phyloP scores from a whole-genome alignment of 2,888 invertebrate genomes.

The Acrobasis suavella region DNA sequence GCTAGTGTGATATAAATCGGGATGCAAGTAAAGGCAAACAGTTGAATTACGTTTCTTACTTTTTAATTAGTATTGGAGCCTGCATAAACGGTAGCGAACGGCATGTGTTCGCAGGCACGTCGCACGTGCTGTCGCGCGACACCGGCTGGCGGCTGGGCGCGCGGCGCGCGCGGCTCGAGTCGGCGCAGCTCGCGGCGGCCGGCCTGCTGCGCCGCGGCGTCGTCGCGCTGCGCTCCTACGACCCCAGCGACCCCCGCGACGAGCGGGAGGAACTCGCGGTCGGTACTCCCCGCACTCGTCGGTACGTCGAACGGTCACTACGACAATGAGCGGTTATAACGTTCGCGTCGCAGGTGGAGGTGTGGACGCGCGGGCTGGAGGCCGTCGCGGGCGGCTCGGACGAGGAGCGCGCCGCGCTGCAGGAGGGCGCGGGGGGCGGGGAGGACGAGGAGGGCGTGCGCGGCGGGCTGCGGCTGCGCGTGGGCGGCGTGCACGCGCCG shows the following conservation, averaged over 20 bases:
- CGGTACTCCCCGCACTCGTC: constrained; percentile 13
- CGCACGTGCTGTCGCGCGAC: constrained; percentile 49
- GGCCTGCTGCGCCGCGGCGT: constrained; percentile 55
- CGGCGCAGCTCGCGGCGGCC: constrained; percentile 54
- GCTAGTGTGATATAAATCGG: no score
- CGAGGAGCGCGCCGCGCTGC: constrained; percentile 23
- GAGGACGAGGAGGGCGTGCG: constrained; percentile 39
- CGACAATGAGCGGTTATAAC: not conserved
- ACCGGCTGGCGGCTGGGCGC: constrained; percentile 44
- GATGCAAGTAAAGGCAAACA: no score
- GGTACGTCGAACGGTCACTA: no score
- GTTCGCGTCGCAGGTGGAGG: constrained; percentile 31
- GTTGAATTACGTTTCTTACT: no score
- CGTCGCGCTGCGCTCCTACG: constrained; percentile 43
- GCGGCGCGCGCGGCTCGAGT: constrained; percentile 48
- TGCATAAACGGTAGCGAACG: no score
- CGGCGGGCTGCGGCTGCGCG: constrained; percentile 52
- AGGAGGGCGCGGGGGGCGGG: constrained; percentile 31
- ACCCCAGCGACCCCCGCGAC: constrained; percentile 4
- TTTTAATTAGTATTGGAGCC: no score
- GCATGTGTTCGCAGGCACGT: constrained; percentile 39
- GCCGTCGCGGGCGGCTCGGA: constrained; percentile 32
- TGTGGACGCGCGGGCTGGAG: constrained; percentile 51
- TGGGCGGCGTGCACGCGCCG: constrained; percentile 43
- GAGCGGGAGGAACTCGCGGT: constrained; percentile 37